Base-by-base conservation (phyloP, 2,888 invertebrate species). In the Synanthedon vespiformis region DNA sequence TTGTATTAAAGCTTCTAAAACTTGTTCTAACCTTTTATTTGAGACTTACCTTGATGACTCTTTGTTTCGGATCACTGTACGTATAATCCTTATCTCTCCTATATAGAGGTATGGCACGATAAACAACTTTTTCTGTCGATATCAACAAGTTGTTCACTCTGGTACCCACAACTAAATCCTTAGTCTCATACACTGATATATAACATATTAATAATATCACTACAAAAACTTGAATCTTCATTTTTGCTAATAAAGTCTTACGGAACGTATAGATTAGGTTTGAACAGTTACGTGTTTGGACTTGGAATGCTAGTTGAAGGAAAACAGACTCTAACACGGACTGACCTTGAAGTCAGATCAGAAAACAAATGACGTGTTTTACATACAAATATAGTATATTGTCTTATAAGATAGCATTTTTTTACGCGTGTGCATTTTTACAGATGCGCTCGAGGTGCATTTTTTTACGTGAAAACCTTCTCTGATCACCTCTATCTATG, bases 141-240 rank as follows among this genome's bases (percentile, higher is more conserved):
- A 84, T 71, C 57, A 84, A 68, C 57, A 82, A 67, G 64, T 82
- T 83, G 58, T 84, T 80, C 53, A 72, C 69, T 67, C 75, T 74
- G 4, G 77, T 68, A 2, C 84, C 84, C 5, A 75, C 66, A 22
- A 72, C 73, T 47, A 82, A 76, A 61, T 84, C 83, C 56, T 77
- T 81, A n/a, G 75, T 71, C 57, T 73, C 74, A 58, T 61, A 63
- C 14, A 71, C 56, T 63, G 61, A 63, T 53, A 74, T 65, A 64
- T 67, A 73, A 40, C 75, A 57, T 53, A 74, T 57, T 51, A 76
- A 61, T 54, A 80, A 60, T 62, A 71, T 61, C 59, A 73, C 55
- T 11, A 72, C 55, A 58, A 72, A 55, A 55, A 66, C 60, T 54
- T 66, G 51, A 57, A 57, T 62, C 71, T 73, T 77, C 80, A 82